Conservation (phyloP, 2,888 invertebrate species). For the Muscina levida region DNA sequence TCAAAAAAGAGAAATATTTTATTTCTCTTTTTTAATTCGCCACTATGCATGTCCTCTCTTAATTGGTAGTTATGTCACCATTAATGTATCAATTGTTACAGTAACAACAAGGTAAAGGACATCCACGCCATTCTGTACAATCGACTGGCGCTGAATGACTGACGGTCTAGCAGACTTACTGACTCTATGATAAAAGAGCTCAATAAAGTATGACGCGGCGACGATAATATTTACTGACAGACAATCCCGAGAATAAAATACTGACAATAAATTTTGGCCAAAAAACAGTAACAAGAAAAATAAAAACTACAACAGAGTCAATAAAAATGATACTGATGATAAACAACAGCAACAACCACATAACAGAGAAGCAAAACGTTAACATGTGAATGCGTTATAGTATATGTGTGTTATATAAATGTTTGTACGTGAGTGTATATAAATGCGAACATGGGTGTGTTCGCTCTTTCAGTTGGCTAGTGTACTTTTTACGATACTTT, state of each 20-base stretch:
- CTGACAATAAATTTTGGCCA: background rate
- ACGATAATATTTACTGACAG: too few relatives aligned
- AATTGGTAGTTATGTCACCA: too few relatives aligned
- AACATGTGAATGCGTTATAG: too few relatives aligned
- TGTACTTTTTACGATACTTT: background rate
- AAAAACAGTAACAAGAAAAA: background rate
- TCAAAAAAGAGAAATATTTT: too few relatives aligned
- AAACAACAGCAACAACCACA: background rate
- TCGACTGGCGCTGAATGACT: too few relatives aligned
- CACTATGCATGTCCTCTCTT: too few relatives aligned
- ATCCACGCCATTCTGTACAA: background rate
- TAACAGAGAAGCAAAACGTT: background rate
- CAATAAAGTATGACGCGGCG: background rate
- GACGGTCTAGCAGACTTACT: too few relatives aligned
- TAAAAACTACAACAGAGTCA: background rate
- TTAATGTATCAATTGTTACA: conserved; percentile 58
- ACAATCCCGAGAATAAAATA: background rate
- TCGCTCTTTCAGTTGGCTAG: background rate
- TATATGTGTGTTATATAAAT: background rate
- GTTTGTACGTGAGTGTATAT: conserved; percentile 8
- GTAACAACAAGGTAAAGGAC: conserved; percentile 5
- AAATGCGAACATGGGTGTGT: conserved; percentile 23
- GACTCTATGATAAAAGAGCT: too few relatives aligned
- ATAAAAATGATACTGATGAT: background rate
- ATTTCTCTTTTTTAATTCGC: too few relatives aligned